phyloP scores from a whole-genome alignment of 2,888 invertebrate genomes.

The Tolmerus cingulatus region DNA sequence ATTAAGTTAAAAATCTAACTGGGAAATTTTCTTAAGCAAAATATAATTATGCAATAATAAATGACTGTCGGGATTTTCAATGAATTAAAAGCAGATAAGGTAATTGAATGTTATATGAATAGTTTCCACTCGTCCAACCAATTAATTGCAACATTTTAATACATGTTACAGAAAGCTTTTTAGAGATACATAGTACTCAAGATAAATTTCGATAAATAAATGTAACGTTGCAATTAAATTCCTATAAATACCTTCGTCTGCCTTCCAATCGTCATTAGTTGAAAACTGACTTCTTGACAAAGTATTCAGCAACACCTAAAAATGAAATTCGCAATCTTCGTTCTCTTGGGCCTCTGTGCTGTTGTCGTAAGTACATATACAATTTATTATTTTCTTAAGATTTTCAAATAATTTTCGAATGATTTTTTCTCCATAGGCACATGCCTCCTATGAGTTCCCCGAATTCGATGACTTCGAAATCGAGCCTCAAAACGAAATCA shows the following conservation, averaged over 20 bases:
- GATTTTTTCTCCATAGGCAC: not conserved
- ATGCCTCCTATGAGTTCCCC: not conserved
- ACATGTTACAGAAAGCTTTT: not conserved
- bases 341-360: conserved; percentile 44
- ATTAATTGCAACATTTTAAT: not conserved
- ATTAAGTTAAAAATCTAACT: too few relatives aligned
- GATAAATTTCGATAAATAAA: not conserved
- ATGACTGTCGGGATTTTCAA: not conserved
- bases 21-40: not conserved
- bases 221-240: not conserved
- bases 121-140: not conserved
- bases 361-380: conserved; percentile 37
- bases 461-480: not conserved
- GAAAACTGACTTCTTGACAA: not conserved
- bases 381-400: not conserved
- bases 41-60: not conserved
- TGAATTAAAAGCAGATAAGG: not conserved
- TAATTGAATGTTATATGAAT: not conserved
- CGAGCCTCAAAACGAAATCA: not conserved
- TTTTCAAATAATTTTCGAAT: not conserved
- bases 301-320: conserved; percentile 5
- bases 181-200: not conserved
- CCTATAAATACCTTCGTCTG: not conserved
- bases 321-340: conserved; percentile 44
- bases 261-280: not conserved